phyloP scores from a whole-genome alignment of 2,888 invertebrate genomes.

The Strigamia transsilvanica region DNA sequence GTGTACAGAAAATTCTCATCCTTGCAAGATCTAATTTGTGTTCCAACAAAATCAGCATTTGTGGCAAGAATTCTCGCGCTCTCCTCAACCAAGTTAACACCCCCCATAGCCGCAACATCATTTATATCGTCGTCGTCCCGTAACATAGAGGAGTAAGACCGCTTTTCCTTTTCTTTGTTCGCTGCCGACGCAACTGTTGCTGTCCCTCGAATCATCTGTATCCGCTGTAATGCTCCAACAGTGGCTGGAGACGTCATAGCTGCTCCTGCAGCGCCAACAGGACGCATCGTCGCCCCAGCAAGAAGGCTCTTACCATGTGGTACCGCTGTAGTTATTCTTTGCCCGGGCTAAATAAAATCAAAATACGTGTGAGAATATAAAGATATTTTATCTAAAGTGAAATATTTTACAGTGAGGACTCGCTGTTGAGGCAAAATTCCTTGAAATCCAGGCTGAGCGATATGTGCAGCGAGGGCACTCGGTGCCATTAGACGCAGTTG shows the following conservation, averaged over 20 bases:
- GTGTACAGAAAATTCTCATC: slow-evolving; percentile 88
- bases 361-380: not conserved
- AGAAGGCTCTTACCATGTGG: slow-evolving; percentile 45
- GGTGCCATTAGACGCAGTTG: slow-evolving; percentile 51
- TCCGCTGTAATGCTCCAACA: slow-evolving; percentile 51
- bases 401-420: slow-evolving; percentile 57
- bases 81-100: slow-evolving; percentile 96
- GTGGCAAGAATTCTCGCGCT: slow-evolving; percentile 91
- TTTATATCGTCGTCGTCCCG: slow-evolving; percentile 95
- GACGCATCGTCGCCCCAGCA: not conserved
- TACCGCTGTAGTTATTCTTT: slow-evolving; percentile 50
- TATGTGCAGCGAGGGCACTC: slow-evolving; percentile 46
- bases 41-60: slow-evolving; percentile 83
- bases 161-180: slow-evolving; percentile 79
- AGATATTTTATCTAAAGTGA: no score
- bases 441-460: slow-evolving; percentile 50
- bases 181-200: slow-evolving; percentile 52
- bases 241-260: slow-evolving; percentile 50
- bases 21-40: slow-evolving; percentile 88
- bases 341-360: slow-evolving; percentile 51
- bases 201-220: slow-evolving; percentile 51
- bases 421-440: slow-evolving; percentile 55
- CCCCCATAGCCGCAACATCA: slow-evolving; percentile 99
- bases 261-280: slow-evolving; percentile 50
- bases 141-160: slow-evolving; percentile 63